Percentiles rank a stretch among this genome's conserved stretches.
Conservation (phyloP, 2,797 vertebrate species). For the Gambelia wislizenii region DNA sequence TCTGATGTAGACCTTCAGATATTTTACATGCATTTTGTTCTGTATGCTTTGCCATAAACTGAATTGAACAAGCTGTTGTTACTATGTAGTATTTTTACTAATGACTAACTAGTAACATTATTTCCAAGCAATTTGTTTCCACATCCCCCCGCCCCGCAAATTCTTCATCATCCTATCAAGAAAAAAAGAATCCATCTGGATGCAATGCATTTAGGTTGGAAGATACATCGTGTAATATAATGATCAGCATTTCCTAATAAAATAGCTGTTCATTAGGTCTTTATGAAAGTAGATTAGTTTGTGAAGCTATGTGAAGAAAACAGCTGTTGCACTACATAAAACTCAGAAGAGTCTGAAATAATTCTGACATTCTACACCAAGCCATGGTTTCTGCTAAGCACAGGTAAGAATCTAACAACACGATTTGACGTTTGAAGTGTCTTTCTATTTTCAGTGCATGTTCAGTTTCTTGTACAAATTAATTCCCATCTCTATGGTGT, state of each 20-base stretch:
- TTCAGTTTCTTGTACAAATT: too few species aligned
- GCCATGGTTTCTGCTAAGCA: neutral
- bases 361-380: neutral
- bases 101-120: neutral
- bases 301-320: neutral
- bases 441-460: neutral
- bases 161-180: neutral
- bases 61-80: neutral
- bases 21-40: neutral
- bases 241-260: constrained; percentile 21
- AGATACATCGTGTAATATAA: neutral
- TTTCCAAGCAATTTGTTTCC: fast-evolving
- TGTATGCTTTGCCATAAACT: neutral
- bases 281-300: neutral
- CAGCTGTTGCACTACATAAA: neutral
- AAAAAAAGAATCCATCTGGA: neutral
- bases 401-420: neutral
- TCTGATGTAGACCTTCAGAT: fast-evolving
- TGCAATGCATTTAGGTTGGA: fast-evolving
- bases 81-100: neutral
- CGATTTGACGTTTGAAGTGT: too few species aligned
- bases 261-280: neutral
- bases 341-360: neutral
- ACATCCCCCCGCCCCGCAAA: neutral
- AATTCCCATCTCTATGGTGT: neutral